Conservation (phyloP, 2,113 vertebrate genomes). For the Cheilinus undulatus region DNA sequence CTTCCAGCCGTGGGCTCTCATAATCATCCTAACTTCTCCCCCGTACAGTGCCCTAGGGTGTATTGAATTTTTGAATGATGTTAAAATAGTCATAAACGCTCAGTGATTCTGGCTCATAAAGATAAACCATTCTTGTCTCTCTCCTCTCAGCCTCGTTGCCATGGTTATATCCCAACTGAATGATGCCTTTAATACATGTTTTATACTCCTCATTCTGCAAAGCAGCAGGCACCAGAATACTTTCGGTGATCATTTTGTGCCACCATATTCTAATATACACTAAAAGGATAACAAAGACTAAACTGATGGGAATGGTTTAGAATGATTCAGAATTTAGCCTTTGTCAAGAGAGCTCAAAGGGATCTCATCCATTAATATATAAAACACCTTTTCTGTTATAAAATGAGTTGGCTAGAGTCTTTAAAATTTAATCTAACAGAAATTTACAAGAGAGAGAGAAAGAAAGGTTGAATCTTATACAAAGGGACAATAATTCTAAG, state of each 20-base stretch:
- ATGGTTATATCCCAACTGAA: constrained; percentile 41
- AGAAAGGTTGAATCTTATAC: background rate
- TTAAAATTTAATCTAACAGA: background rate
- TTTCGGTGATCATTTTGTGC: background rate
- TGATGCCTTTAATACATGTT: constrained; percentile 21
- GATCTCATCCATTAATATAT: background rate
- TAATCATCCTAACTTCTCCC: too few relatives aligned
- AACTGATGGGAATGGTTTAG: background rate
- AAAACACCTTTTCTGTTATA: background rate
- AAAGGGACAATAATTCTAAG: background rate
- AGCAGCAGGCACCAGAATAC: constrained; percentile 9
- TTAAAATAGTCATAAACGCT: constrained; percentile 4
- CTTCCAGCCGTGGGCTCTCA: too few relatives aligned
- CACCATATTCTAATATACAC: background rate
- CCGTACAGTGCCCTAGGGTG: too few relatives aligned
- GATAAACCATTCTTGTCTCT: background rate
- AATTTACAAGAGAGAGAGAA: background rate
- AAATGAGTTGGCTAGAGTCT: background rate
- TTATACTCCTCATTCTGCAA: background rate
- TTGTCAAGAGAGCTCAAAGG: background rate
- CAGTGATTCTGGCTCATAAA: background rate
- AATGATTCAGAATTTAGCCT: background rate
- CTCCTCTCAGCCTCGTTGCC: constrained; percentile 33
- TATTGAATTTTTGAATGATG: constrained; percentile 3
- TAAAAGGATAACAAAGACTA: background rate